Evolutionary conservation across 2,888 invertebrate species (phyloP), one percentile per base, ranked within the genome.

Genomic region (Laothoe populi): DNA sequence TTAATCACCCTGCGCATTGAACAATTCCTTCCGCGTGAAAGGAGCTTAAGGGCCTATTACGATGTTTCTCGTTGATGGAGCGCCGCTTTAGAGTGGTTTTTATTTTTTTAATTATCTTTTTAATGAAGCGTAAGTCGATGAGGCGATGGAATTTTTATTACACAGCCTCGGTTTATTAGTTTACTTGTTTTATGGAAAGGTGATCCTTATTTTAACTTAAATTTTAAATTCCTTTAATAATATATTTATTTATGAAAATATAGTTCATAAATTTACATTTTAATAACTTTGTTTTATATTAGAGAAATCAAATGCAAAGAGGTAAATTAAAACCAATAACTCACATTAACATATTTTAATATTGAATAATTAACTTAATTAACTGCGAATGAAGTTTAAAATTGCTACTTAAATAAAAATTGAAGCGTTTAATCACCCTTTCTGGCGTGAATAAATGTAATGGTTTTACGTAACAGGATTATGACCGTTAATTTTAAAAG

Each of bases 1-100:
- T 88, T 90, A 89, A 88, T 88, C 84, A 86, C 79, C 77, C 79
- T 48, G 46, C 58, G 58, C 58, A 61, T 61, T 61, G 60, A 61
- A 53, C 66, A 65, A 67, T 67, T 69, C 70, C 66, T 71, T 71
- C 65, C 66, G 67, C 69, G 70, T 69, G 66, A 70, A 70, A 65
- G 67, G 65, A 65, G 67, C 64, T 70, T 70, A 68, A 72, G 69
- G 71, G 69, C 66, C 67, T 68, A 62, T 62, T 58, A 62, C 62
- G 53, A 53, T 40, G 60, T 53, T 53, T 53, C 53, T 53, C 60
- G 49, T 42, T 53, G 42, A 53, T 42, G 42, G 60, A 53, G 48
- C 60, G 53, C 49, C 40, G 60, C 49, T 44, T 23, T 49, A 61
- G 49, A 49, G 49, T 61, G 49, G 60, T 61, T 61, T 53, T 61